Conservation (phyloP, 2,797 vertebrate genomes). For the Thripadectes ignobilis region DNA sequence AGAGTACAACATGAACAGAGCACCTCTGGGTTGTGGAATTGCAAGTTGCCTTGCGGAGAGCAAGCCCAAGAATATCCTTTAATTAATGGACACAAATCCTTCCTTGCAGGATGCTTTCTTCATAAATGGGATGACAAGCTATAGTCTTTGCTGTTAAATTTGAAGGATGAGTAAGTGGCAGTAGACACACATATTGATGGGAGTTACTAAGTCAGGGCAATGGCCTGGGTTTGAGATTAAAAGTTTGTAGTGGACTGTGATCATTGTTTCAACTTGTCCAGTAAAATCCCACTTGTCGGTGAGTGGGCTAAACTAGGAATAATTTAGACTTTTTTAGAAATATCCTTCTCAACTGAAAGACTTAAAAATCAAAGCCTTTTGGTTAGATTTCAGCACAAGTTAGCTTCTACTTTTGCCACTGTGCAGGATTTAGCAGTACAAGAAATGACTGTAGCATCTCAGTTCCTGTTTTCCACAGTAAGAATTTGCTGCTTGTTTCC, state of each 20-base stretch:
- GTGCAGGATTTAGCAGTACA: neutral
- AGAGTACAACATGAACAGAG: neutral
- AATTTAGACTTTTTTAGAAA: neutral
- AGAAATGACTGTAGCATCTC: neutral
- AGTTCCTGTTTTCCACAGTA: neutral
- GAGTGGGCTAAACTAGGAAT: neutral
- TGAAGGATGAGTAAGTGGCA: neutral
- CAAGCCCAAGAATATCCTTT: neutral
- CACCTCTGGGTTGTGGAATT: neutral
- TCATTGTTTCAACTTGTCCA: neutral
- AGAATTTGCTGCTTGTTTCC: conserved; percentile 16
- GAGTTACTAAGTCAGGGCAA: neutral
- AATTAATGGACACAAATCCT: neutral
- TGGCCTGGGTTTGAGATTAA: neutral
- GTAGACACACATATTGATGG: neutral
- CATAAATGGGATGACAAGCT: neutral
- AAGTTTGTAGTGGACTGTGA: neutral
- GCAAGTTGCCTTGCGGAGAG: neutral
- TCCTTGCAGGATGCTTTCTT: neutral
- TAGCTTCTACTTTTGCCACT: neutral
- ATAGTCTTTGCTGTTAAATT: neutral
- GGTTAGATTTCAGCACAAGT: neutral
- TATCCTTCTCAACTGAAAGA: neutral
- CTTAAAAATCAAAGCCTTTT: neutral
- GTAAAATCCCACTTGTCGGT: neutral